Base-by-base conservation (phyloP, 2,888 invertebrate species). In the Aspidiotus destructor region DNA sequence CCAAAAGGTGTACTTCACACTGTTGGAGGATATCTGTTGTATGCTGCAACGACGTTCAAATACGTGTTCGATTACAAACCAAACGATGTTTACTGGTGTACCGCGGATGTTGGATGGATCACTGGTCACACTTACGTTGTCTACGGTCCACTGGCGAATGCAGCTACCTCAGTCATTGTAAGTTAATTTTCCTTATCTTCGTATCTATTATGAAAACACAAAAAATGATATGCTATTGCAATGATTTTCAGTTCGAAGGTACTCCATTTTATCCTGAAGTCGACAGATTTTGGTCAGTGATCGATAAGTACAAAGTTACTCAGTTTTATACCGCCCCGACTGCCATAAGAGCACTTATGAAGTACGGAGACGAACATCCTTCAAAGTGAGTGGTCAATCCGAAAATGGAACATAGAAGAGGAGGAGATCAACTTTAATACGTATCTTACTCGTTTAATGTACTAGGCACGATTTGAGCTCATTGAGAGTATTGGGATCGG, bases 281-380 rank as follows among this genome's bases (percentile, higher is more conserved):
- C 74, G 90, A 92, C 75, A 85, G 98, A 68, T 95, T 91, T 78
- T 99, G 99, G 99, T 81, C 84, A 9, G 82, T 98, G 9, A 83
- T 95, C 70, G 89, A 93, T 75, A 96, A 97, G 77, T 97, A 97
- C 79, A 88, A 88, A 79, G 92, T 98, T 28, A 88, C 85, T 61
- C 96, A 96, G 79, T 95, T 99, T 79, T 99, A 99, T 80, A 99
- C 98, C 0, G 97, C 99, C 0, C 99, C 99, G 0, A 99, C 99
- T 6, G 98, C 97, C 15, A 92, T 99, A 71, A 83, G 99, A 71
- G 87, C 97, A 1, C 83, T 99, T 40, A 96, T 95, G 92, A 95
- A 94, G 77, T 93, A 87, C 75, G 95, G 94, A 0, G 92, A 96
- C 72, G 86, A 84, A 15, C 83, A 85, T 69, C 92, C 97, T 2